Evolutionary conservation across 2,797 vertebrate species (phyloP).

Genomic region (Eptatretus atami): DNA sequence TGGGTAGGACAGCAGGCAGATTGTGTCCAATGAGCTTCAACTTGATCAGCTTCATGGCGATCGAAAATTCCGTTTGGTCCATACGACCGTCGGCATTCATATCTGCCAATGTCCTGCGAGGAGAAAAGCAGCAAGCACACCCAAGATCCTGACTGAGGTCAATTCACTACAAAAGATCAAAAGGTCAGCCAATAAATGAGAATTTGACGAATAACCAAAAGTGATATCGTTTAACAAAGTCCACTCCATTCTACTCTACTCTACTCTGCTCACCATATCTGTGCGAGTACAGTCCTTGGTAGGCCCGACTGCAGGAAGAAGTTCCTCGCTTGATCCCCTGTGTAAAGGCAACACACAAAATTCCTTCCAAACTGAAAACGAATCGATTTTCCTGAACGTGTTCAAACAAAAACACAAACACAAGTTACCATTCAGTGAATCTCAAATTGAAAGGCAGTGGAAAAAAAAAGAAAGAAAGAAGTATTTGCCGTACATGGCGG

Average conservation of each 20-base stretch:
- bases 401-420: slow-evolving; percentile 7
- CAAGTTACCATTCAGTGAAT: slow-evolving; percentile 6
- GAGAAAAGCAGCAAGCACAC: slow-evolving; percentile 4
- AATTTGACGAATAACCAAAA: no score
- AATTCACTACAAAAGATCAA: background rate
- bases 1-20: slow-evolving; percentile 42
- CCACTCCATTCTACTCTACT: no score
- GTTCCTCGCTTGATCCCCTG: slow-evolving; percentile 85
- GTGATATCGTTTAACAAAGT: no score
- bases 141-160: background rate
- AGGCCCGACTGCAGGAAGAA: slow-evolving; percentile 44
- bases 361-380: slow-evolving; percentile 8
- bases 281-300: slow-evolving; percentile 42
- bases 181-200: background rate
- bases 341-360: slow-evolving; percentile 9
- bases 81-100: slow-evolving; percentile 87
- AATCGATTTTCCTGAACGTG: background rate
- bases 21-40: slow-evolving; percentile 80
- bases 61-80: slow-evolving; percentile 89
- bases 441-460: no score
- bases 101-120: slow-evolving; percentile 58
- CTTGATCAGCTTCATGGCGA: slow-evolving; percentile 97
- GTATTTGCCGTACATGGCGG: background rate
- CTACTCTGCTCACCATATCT: slow-evolving; percentile 56
- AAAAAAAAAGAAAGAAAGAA: background rate